phyloP scores from a whole-genome alignment of 2,797 vertebrate species.

The Etheostoma nigrum region DNA sequence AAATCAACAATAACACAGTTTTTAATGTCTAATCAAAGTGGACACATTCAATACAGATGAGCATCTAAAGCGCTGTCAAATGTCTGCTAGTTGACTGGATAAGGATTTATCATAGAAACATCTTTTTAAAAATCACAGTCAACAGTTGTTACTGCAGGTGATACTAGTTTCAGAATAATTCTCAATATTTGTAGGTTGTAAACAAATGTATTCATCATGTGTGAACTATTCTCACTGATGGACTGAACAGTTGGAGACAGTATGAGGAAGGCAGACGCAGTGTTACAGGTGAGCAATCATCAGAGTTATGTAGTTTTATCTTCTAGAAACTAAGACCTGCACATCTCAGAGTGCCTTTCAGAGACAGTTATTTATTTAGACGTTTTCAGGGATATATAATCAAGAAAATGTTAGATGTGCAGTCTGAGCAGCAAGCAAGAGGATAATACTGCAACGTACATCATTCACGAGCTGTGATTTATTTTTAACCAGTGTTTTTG shows the following conservation, averaged over 20 bases:
- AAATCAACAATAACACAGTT: constrained; percentile 68
- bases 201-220: constrained; percentile 23
- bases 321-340: constrained; percentile 73
- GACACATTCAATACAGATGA: constrained; percentile 36
- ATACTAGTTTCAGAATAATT: constrained; percentile 26
- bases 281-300: constrained; percentile 47
- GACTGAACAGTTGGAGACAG: constrained; percentile 18
- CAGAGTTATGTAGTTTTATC: constrained; percentile 41
- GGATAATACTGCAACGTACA: constrained; percentile 42
- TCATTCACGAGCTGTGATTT: constrained; percentile 71
- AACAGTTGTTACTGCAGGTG: constrained; percentile 20
- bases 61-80: constrained; percentile 23
- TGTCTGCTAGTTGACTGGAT: constrained; percentile 36
- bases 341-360: constrained; percentile 84
- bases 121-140: constrained; percentile 22
- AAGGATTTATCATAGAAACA: constrained; percentile 18
- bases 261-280: constrained; percentile 22
- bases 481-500: constrained; percentile 65
- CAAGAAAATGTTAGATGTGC: constrained; percentile 72
- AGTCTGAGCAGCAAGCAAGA: constrained; percentile 43
- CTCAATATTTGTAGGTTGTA: constrained; percentile 23
- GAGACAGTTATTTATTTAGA: constrained; percentile 81
- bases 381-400: constrained; percentile 82
- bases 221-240: constrained; percentile 23
- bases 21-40: constrained; percentile 45